Percentiles rank a stretch among this genome's conserved stretches.
These are phyloP conservation scores for Coregonus suidteri DNA, from an alignment of 2,797 vertebrate species.

Conservation along the genomic window DNA sequence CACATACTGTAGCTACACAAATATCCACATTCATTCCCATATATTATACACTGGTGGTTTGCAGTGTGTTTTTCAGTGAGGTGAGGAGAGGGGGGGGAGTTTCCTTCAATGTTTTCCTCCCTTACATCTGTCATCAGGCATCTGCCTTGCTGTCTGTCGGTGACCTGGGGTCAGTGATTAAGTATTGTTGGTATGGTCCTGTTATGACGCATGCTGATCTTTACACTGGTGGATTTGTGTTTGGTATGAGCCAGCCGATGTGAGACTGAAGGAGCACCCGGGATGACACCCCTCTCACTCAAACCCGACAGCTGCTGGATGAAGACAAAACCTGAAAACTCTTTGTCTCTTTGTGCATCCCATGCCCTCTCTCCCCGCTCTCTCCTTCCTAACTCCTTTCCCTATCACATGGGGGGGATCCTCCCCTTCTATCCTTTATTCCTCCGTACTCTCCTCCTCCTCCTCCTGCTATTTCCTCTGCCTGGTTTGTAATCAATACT, in stretches of 20 bases:
- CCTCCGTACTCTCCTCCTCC: conserved; percentile 21
- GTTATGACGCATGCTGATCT: conserved; percentile 26
- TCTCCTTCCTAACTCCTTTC: conserved; percentile 44
- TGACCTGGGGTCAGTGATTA: conserved; percentile 20
- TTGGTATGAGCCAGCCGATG: conserved; percentile 20
- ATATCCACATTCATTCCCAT: neutral
- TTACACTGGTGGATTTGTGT: conserved; percentile 14
- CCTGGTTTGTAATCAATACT: conserved; percentile 52
- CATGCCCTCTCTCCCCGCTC: neutral
- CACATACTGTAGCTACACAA: no score
- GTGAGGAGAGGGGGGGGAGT: neutral
- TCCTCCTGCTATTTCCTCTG: conserved; percentile 36
- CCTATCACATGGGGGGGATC: conserved; percentile 26
- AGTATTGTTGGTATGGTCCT: conserved; percentile 18
- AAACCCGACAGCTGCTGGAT: conserved; percentile 38
- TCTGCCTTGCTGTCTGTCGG: conserved; percentile 8
- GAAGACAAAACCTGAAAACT: conserved; percentile 46
- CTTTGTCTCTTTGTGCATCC: conserved; percentile 49
- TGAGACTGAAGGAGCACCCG: neutral
- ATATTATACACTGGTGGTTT: conserved; percentile 9
- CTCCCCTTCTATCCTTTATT: conserved; percentile 22
- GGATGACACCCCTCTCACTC: conserved; percentile 30
- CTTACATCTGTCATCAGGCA: no score
- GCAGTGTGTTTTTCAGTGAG: conserved; percentile 19
- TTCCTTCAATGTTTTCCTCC: neutral